Percentiles rank a stretch among this genome's conserved stretches.
Conservation (phyloP, 1,140 invertebrate genomes). For the Heterodera carotae region DNA sequence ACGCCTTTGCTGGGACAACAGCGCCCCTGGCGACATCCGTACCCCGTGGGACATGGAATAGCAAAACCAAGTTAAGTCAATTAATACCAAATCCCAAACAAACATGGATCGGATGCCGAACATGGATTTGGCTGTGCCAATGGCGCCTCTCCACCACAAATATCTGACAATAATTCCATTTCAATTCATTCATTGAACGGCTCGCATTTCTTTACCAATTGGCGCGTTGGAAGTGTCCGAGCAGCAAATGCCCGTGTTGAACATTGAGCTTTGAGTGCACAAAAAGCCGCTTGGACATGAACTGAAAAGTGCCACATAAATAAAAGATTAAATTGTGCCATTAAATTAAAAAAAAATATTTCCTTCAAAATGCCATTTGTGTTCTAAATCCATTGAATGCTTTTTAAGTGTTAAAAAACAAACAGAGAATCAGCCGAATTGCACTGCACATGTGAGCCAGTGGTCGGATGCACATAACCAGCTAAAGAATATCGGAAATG, state of each 20-base stretch:
- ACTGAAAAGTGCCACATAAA: conserved; percentile 35
- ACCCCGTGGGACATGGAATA: conserved; percentile 49
- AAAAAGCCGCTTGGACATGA: conserved; percentile 54
- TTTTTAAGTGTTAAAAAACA: conserved; percentile 40
- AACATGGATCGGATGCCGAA: conserved; percentile 50
- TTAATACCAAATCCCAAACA: background rate
- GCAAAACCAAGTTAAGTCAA: background rate
- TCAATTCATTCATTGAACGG: background rate
- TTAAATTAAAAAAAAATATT: too few relatives aligned
- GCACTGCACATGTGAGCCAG: conserved; percentile 57
- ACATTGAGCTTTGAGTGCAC: conserved; percentile 50
- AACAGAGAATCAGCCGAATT: conserved; percentile 52
- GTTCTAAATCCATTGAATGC: too few relatives aligned
- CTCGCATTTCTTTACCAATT: conserved; percentile 30
- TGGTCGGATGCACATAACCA: conserved; percentile 60
- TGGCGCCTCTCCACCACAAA: conserved; percentile 57
- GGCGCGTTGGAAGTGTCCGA: conserved; percentile 52
- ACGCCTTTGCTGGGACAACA: conserved; percentile 62
- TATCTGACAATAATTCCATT: conserved; percentile 33
- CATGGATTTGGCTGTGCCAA: conserved; percentile 57
- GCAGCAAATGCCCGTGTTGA: conserved; percentile 52
- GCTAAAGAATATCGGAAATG: conserved; percentile 37
- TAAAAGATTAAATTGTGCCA: conserved; percentile 17
- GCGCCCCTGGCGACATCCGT: conserved; percentile 55
- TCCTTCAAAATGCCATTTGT: too few relatives aligned